Percentiles rank a stretch among this genome's conserved stretches.
phyloP scores from a whole-genome alignment of 2,113 vertebrate genomes.

The Aldabrachelys gigantea region DNA sequence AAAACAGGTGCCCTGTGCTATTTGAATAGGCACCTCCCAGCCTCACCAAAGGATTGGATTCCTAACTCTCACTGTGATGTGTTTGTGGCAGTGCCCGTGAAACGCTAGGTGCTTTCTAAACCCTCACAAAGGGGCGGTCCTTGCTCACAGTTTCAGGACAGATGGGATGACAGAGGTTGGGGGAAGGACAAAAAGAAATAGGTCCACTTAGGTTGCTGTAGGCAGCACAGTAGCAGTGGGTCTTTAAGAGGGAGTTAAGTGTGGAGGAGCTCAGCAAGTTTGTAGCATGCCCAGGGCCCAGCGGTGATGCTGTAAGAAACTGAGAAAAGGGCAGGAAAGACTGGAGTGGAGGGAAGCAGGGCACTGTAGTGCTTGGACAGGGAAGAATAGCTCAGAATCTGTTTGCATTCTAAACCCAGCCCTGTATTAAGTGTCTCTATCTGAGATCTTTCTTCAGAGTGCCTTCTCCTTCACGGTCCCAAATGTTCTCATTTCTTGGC shows the following conservation, averaged over 20 bases:
- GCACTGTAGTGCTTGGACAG: background rate
- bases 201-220: background rate
- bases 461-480: background rate
- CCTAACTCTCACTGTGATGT: background rate
- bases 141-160: background rate
- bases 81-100: background rate
- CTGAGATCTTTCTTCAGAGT: background rate
- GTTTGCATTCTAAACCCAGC: background rate
- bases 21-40: background rate
- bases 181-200: background rate
- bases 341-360: background rate
- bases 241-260: background rate
- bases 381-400: background rate
- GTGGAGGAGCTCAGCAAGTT: background rate
- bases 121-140: background rate
- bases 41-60: background rate
- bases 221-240: fast-evolving
- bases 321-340: background rate
- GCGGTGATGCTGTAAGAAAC: background rate
- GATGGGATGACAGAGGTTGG: background rate
- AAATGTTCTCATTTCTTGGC: background rate
- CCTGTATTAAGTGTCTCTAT: background rate
- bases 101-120: background rate
- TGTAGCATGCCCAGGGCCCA: background rate
- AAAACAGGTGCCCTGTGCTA: background rate